These are phyloP conservation scores for Platichthys stellatus DNA, from an alignment of 2,113 vertebrate species.

Conservation along the genomic window DNA sequence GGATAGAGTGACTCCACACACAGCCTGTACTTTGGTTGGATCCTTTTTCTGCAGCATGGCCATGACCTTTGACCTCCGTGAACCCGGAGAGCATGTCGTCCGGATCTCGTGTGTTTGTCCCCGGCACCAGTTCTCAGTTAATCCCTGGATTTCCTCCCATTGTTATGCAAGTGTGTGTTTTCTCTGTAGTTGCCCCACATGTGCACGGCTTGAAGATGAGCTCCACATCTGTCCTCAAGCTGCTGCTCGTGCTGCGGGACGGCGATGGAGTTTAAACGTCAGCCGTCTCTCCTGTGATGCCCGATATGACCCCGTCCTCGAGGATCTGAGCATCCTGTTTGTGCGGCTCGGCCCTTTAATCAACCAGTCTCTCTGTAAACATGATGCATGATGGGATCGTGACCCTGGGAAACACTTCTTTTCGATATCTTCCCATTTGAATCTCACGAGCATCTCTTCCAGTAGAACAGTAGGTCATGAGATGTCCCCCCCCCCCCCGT, in stretches of 20 bases:
- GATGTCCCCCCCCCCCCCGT: neutral
- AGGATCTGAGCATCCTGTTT: neutral
- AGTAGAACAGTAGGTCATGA: no score
- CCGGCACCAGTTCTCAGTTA: constrained; percentile 44
- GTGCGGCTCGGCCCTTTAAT: no score
- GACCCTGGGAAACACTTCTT: neutral
- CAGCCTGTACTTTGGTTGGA: neutral
- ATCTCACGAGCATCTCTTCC: no score
- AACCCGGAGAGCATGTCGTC: constrained; percentile 5
- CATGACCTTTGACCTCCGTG: constrained; percentile 14
- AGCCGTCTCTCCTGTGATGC: neutral
- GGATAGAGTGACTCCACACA: no score
- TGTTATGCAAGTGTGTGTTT: constrained; percentile 68
- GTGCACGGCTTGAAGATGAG: constrained; percentile 24
- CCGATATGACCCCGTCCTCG: no score
- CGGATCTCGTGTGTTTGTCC: constrained; percentile 14
- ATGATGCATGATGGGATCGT: neutral
- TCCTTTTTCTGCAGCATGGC: neutral
- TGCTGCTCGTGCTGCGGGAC: constrained; percentile 1
- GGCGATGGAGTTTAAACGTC: neutral
- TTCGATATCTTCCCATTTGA: neutral
- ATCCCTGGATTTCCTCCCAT: constrained; percentile 64
- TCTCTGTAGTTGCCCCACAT: constrained; percentile 30
- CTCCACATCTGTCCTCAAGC: constrained; percentile 52
- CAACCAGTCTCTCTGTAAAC: no score